Conservation (phyloP, 2,888 invertebrate species). For the Matsumyia berberina region DNA sequence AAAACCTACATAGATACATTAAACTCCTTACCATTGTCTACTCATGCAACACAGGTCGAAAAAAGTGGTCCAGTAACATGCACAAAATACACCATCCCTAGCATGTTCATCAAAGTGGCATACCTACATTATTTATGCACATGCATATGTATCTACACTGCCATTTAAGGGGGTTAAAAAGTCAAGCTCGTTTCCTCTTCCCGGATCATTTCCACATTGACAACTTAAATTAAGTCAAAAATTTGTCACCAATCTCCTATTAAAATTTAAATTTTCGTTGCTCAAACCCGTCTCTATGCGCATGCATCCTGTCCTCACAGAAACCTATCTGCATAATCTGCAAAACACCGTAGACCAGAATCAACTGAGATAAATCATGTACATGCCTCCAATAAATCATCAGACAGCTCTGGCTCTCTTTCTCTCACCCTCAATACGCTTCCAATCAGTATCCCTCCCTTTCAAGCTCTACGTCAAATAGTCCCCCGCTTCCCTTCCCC, state of each 20-base stretch:
- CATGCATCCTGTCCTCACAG: slow-evolving; percentile 34
- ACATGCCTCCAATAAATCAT: slow-evolving; percentile 68
- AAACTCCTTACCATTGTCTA: no score
- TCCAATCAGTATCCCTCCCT: slow-evolving; percentile 33
- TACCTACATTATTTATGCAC: no score
- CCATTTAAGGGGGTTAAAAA: neutral
- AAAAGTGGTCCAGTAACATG: no score
- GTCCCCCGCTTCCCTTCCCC: slow-evolving; percentile 8
- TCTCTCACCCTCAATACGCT: neutral
- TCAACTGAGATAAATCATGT: slow-evolving; percentile 64
- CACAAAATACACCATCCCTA: no score
- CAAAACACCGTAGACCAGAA: slow-evolving; percentile 54
- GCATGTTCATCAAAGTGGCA: no score
- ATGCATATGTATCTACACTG: no score
- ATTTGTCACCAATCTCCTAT: slow-evolving; percentile 60
- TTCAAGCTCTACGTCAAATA: slow-evolving; percentile 30
- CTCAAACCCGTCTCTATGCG: slow-evolving; percentile 21
- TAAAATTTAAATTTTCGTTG: slow-evolving; percentile 59
- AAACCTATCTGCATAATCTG: slow-evolving; percentile 64
- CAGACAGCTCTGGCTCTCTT: slow-evolving; percentile 11
- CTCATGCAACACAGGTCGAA: no score
- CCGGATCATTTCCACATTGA: slow-evolving; percentile 48
- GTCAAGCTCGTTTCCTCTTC: slow-evolving; percentile 18
- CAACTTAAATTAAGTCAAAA: slow-evolving; percentile 64
- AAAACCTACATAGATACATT: no score